Conservation (phyloP, 2,888 invertebrate genomes). For the Agrochola macilenta region DNA sequence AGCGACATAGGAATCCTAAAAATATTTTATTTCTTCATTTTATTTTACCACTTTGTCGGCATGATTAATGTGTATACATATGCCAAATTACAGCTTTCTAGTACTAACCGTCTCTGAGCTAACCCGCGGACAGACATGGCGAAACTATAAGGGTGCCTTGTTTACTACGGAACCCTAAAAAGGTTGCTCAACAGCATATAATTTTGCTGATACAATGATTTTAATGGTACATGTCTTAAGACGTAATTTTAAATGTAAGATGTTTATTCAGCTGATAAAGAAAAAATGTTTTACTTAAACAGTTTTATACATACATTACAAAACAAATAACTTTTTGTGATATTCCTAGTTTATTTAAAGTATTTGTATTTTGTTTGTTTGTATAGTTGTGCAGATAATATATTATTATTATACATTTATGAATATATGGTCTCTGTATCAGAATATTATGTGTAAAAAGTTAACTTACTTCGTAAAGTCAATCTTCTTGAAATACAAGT, state of each 20-base stretch:
- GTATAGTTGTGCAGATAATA: not conserved
- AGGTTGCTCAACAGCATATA: not conserved
- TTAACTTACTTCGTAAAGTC: constrained; percentile 79
- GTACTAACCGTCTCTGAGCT: too few relatives aligned
- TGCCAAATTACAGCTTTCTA: too few relatives aligned
- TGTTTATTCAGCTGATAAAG: constrained; percentile 11
- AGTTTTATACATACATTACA: not conserved
- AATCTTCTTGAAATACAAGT: constrained; percentile 93
- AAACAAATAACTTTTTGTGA: not conserved
- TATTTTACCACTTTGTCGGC: too few relatives aligned
- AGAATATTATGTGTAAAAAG: not conserved
- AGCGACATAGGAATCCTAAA: too few relatives aligned
- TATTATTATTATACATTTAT: not conserved
- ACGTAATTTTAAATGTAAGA: not conserved
- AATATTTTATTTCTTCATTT: too few relatives aligned
- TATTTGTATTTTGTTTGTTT: not conserved
- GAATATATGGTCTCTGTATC: not conserved
- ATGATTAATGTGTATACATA: too few relatives aligned
- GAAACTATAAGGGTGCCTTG: too few relatives aligned
- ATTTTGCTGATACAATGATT: not conserved
- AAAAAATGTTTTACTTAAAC: not conserved
- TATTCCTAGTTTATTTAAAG: not conserved
- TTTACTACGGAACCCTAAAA: too few relatives aligned
- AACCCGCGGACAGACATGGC: too few relatives aligned
- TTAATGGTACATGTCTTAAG: not conserved